Evolutionary conservation across 2,888 invertebrate genomes (phyloP).

Genomic region (Lordiphosa andalusiaca): DNA sequence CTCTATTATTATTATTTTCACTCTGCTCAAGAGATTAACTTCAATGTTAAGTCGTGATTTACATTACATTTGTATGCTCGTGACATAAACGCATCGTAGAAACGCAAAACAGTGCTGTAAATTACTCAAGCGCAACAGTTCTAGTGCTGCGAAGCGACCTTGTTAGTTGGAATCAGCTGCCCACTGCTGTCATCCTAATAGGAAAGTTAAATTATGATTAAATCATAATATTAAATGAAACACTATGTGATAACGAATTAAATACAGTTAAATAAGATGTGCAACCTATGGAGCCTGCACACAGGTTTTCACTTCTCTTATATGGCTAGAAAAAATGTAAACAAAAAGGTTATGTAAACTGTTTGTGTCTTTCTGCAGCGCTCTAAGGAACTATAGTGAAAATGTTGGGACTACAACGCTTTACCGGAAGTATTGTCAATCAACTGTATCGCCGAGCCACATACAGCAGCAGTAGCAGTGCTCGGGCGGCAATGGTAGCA

Average conservation of each 20-base stretch:
- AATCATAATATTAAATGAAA: slow-evolving; percentile 19
- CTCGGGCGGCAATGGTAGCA: slow-evolving; percentile 42
- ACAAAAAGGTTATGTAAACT: slow-evolving; percentile 80
- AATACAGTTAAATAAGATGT: too few species aligned
- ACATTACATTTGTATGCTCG: too few species aligned
- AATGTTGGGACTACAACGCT: slow-evolving; percentile 78
- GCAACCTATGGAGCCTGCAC: too few species aligned
- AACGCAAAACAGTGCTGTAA: too few species aligned
- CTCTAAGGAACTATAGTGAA: slow-evolving; percentile 43
- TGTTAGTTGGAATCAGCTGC: slow-evolving; percentile 21
- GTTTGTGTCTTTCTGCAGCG: slow-evolving; percentile 62
- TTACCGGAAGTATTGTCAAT: slow-evolving; percentile 61
- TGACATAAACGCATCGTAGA: too few species aligned
- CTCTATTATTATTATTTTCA: too few species aligned
- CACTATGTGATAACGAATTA: too few species aligned
- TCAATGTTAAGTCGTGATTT: too few species aligned
- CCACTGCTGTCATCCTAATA: slow-evolving; percentile 52
- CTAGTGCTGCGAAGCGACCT: too few species aligned
- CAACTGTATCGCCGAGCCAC: slow-evolving; percentile 62
- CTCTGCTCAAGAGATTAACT: too few species aligned
- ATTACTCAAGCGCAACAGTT: too few species aligned
- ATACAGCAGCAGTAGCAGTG: slow-evolving; percentile 53
- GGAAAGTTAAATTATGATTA: slow-evolving; percentile 40
- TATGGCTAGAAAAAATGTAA: slow-evolving; percentile 45
- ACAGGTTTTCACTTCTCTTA: too few species aligned